Base-by-base conservation (phyloP, 1,140 invertebrate species). In the Gryllus bimaculatus region DNA sequence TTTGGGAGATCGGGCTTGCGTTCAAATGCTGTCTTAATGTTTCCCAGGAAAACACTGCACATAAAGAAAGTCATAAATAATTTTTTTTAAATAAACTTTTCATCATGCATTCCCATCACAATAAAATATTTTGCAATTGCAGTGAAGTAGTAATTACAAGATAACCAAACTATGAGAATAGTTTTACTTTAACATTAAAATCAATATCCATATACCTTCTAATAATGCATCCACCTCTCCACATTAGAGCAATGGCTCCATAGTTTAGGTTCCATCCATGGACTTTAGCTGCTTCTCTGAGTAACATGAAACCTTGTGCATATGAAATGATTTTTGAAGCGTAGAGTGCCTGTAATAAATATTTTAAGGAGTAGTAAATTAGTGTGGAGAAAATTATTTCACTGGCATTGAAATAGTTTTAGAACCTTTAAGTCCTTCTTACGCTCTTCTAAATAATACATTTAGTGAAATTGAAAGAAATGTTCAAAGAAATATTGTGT, bases 201-300 rank as follows among this genome's bases (percentile, higher is more conserved):
- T 39, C 26, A 39, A 39, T 39, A 39, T 39, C 26, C 26, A 39
- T 2, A 39, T 47, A 92, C 92, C 93, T 98, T 84, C 97, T 90
- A 84, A 99, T 99, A 84, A 99, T 99, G 85, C 98, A 99, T 49
- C 98, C 98, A 39, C 98, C 98, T 82, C 98, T 90, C 98, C 98
- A 99, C 98, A 99, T 99, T 0, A 99, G 87, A 18, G 98, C 98
- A 83, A 99, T 99, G 66, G 94, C 95, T 76, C 98, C 98, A 84
- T 99, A 98, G 87, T 99, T 99, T 18, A 99, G 88, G 79, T 97
- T 93, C 98, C 98, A 99, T 0, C 92, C 91, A 82, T 97, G 93
- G 79, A 93, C 89, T 83, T 93, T 93, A 1, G 97, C 97, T 47
- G 98, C 97, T 87, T 99, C 96, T 75, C 95, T 89, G 82, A 99